These are phyloP conservation scores for Homalodisca vitripennis DNA, from an alignment of 1,140 invertebrate species.

Conservation along the genomic window DNA sequence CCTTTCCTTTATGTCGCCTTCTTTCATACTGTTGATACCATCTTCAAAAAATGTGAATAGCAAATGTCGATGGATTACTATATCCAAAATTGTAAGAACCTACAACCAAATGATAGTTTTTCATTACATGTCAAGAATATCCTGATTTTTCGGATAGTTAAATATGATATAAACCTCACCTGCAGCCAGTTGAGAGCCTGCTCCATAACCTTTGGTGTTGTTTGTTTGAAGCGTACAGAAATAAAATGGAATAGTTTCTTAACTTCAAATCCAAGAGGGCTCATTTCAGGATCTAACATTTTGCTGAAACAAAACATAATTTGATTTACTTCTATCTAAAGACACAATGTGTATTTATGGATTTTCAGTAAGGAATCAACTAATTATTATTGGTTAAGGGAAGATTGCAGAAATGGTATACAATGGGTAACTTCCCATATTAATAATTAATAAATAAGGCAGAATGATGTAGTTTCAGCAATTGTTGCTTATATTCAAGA, in stretches of 20 bases:
- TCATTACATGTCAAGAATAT: too few relatives aligned
- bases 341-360: too few relatives aligned
- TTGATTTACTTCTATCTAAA: too few relatives aligned
- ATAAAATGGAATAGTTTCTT: constrained; percentile 96
- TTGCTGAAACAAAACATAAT: constrained; percentile 71
- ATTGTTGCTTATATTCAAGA: too few relatives aligned
- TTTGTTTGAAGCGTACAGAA: constrained; percentile 79
- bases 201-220: constrained; percentile 83
- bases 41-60: constrained; percentile 88
- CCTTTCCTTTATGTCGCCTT: constrained; percentile 47
- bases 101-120: constrained; percentile 48
- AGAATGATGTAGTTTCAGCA: too few relatives aligned
- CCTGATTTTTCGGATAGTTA: too few relatives aligned
- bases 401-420: too few relatives aligned
- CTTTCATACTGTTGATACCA: constrained; percentile 68
- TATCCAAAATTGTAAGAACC: constrained; percentile 85
- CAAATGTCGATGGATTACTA: constrained; percentile 81
- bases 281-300: constrained; percentile 95
- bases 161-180: constrained; percentile 49
- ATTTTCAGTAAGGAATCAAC: too few relatives aligned
- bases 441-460: too few relatives aligned
- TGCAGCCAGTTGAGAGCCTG: constrained; percentile 96
- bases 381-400: too few relatives aligned
- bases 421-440: too few relatives aligned
- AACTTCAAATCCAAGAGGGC: constrained; percentile 89